A percentile compares a stretch with the other conserved stretches of the same genome.
These are phyloP conservation scores for Drosophila pseudoananassae DNA, from an alignment of 1,140 invertebrate species.

Conservation along the genomic window DNA sequence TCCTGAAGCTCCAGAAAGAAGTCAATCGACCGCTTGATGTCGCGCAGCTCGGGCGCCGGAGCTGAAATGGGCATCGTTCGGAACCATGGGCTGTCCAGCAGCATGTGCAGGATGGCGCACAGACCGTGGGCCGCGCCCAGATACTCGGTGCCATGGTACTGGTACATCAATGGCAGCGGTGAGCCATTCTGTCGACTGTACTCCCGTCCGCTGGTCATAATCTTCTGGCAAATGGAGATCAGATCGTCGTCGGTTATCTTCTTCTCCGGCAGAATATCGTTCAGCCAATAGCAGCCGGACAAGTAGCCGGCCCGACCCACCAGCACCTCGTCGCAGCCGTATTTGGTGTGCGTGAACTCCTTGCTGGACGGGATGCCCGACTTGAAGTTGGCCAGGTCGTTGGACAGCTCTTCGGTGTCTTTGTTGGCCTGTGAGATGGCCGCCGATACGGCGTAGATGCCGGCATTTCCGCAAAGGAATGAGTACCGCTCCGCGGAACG, in stretches of 20 bases:
- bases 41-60: conserved; percentile 87
- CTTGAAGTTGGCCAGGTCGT: conserved; percentile 84
- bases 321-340: conserved; percentile 93
- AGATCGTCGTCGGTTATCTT: conserved; percentile 86
- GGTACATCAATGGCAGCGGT: conserved; percentile 91
- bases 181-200: conserved; percentile 87
- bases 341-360: conserved; percentile 85
- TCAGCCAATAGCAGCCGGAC: conserved; percentile 90
- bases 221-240: conserved; percentile 87
- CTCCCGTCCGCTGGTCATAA: conserved; percentile 88
- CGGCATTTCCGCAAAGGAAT: conserved; percentile 87
- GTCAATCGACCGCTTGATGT: conserved; percentile 81
- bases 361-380: conserved; percentile 83
- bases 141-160: conserved; percentile 94
- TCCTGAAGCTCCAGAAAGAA: conserved; percentile 89
- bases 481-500: conserved; percentile 83
- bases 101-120: conserved; percentile 87
- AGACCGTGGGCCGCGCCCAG: conserved; percentile 93
- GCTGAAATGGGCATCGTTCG: conserved; percentile 74
- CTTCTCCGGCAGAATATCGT: conserved; percentile 86
- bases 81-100: conserved; percentile 84
- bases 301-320: conserved; percentile 93
- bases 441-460: conserved; percentile 87
- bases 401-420: conserved; percentile 83
- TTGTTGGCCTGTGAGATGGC: conserved; percentile 81